Evolutionary conservation across 2,797 vertebrate species (phyloP).

Genomic region (Heliangelus exortis): DNA sequence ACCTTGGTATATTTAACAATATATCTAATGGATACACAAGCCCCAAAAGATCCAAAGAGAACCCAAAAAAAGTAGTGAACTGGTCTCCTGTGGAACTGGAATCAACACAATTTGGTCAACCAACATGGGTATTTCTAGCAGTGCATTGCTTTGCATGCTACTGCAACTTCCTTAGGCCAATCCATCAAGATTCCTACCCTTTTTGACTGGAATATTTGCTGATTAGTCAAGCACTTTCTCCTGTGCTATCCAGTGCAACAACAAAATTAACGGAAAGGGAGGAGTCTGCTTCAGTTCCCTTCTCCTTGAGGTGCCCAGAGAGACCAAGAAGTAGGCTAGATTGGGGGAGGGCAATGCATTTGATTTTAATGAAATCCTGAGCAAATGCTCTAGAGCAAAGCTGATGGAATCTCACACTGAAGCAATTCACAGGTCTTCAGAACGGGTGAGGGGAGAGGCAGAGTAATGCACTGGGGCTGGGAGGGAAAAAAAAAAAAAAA

Average conservation of each 20-base stretch:
- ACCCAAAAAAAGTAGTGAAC: not conserved
- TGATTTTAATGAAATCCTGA: not conserved
- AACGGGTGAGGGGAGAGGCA: not conserved
- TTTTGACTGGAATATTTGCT: not conserved
- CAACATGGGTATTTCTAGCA: not conserved
- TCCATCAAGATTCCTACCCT: not conserved
- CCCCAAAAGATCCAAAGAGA: not conserved
- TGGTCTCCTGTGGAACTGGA: not conserved
- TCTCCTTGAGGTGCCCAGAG: not conserved
- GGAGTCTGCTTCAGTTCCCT: not conserved
- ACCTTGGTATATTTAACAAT: not conserved
- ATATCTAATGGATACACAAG: not conserved
- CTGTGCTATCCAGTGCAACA: not conserved
- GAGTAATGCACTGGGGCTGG: not conserved
- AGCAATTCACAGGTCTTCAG: not conserved
- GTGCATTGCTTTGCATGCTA: not conserved
- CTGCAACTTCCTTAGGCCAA: not conserved
- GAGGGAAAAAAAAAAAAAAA: not conserved
- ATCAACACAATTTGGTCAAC: not conserved
- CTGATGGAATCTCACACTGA: not conserved
- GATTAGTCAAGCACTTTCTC: not conserved
- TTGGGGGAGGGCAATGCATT: fast-evolving
- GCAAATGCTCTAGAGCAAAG: not conserved
- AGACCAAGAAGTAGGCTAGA: not conserved
- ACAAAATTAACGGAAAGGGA: not conserved